Base-by-base conservation (phyloP, 2,888 invertebrate genomes). In the Eupeodes luniger region DNA sequence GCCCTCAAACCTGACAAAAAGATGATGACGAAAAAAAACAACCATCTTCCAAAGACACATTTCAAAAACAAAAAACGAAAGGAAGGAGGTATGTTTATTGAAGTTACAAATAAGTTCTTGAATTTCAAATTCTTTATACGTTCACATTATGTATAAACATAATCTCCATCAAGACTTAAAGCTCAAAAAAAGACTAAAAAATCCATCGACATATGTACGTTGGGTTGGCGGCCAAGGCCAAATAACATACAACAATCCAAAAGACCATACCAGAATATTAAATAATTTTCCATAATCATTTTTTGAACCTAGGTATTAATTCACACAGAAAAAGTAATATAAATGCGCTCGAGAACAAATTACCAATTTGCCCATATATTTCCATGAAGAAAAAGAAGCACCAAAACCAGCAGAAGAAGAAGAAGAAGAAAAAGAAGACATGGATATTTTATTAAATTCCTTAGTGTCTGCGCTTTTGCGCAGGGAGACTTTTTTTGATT, bases 231-330 rank as follows among this genome's bases (percentile, higher is more conserved):
- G 85, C 85, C 88, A 88, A 88, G 88, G 88, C 88, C 78, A 84
- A 80, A 85, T 88, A 88, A 0, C 5, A 40, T 7, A 40, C 40
- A 40, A 85, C 85, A 88, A 81, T 12, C 47, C 62, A 40, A 74
- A 40, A 62, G 85, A 85, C 78, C 85, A 44, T 70, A 69, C 49
- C 81, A 59, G 88, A 88, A 88, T 88, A 88, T 88, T 88, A 88
- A 88, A 85, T 85, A 85, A 81, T 85, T 88, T 88, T 88, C 88
- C 88, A 85, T 88, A 85, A 88, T 88, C 81, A 85, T 78, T 66
- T 62, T 61, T 74, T 49, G 49, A 78, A 74, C 64, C 85, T 81
- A 85, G 81, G 77, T 74, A 88, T 81, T 88, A 85, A 85, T 83
- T 85, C 84, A 74, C 84, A 74, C 77, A 72, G 14, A 57, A 49